Conservation (phyloP, 2,888 invertebrate species). For the Gastrophysa polygoni region DNA sequence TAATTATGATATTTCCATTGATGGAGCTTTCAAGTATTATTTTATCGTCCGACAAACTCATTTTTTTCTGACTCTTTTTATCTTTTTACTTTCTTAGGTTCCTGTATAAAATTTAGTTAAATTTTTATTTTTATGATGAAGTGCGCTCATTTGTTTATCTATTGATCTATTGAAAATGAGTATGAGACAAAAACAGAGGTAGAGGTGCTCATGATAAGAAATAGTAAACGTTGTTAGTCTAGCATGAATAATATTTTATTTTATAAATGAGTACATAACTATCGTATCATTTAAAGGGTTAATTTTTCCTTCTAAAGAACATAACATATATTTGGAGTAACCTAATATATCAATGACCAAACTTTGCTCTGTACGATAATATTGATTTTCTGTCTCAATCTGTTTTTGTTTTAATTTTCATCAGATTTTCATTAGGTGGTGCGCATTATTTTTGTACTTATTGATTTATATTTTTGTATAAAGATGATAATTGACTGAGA, state of each 20-base stretch:
- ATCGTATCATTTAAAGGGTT: too few relatives aligned
- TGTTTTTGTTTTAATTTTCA: not conserved
- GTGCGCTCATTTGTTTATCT: constrained; percentile 5
- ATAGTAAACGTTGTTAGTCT: too few relatives aligned
- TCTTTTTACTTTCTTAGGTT: constrained; percentile 9
- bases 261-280: too few relatives aligned
- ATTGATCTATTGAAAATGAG: constrained; percentile 14
- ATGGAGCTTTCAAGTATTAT: constrained; percentile 21
- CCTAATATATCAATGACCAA: too few relatives aligned
- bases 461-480: constrained; percentile 24
- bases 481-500: constrained; percentile 27
- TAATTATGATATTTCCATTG: constrained; percentile 10
- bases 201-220: too few relatives aligned
- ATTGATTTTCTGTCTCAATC: not conserved
- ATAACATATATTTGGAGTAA: too few relatives aligned
- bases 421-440: not conserved
- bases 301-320: too few relatives aligned
- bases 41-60: constrained; percentile 5
- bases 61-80: constrained; percentile 16
- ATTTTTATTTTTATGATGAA: constrained; percentile 27
- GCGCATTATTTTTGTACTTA: constrained; percentile 11
- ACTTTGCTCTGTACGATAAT: too few relatives aligned
- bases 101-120: constrained; percentile 31
- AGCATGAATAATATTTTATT: too few relatives aligned
- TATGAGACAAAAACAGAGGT: constrained; percentile 1